Evolutionary conservation across 2,113 vertebrate species (phyloP).

Genomic region (Pachypanchax playfairii): DNA sequence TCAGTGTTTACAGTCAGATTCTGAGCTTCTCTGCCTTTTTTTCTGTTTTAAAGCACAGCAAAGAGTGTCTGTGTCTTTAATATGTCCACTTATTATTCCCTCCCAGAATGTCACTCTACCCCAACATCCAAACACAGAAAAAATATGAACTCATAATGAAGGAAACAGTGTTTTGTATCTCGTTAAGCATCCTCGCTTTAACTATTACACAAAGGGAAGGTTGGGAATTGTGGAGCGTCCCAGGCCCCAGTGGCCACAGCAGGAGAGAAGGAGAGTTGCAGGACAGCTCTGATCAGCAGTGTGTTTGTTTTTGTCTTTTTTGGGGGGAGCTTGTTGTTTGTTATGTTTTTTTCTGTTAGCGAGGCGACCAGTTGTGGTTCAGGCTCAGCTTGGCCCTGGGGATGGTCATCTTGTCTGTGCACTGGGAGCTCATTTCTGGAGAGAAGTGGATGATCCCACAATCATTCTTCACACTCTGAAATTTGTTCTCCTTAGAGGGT

Average conservation of each 20-base stretch:
- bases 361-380: slow-evolving; percentile 68
- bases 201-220: slow-evolving; percentile 37
- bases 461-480: slow-evolving; percentile 79
- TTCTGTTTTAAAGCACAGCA: slow-evolving; percentile 40
- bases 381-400: slow-evolving; percentile 80
- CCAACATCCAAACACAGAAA: slow-evolving; percentile 47
- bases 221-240: slow-evolving; percentile 19
- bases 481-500: slow-evolving; percentile 81
- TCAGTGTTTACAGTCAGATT: slow-evolving; percentile 61
- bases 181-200: slow-evolving; percentile 30
- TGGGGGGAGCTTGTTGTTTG: background rate
- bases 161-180: slow-evolving; percentile 32
- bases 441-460: slow-evolving; percentile 78
- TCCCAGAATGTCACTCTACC: slow-evolving; percentile 35
- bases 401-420: slow-evolving; percentile 78
- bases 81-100: slow-evolving; percentile 24
- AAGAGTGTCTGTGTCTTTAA: slow-evolving; percentile 45
- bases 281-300: slow-evolving; percentile 48
- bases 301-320: background rate
- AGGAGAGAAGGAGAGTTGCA: slow-evolving; percentile 46
- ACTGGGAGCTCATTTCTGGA: slow-evolving; percentile 68
- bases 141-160: slow-evolving; percentile 29
- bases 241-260: slow-evolving; percentile 42
- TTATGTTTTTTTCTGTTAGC: slow-evolving; percentile 58
- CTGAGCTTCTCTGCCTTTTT: slow-evolving; percentile 24